Base-by-base conservation (phyloP, 2,797 vertebrate species). In the Atherinosoma microstoma region DNA sequence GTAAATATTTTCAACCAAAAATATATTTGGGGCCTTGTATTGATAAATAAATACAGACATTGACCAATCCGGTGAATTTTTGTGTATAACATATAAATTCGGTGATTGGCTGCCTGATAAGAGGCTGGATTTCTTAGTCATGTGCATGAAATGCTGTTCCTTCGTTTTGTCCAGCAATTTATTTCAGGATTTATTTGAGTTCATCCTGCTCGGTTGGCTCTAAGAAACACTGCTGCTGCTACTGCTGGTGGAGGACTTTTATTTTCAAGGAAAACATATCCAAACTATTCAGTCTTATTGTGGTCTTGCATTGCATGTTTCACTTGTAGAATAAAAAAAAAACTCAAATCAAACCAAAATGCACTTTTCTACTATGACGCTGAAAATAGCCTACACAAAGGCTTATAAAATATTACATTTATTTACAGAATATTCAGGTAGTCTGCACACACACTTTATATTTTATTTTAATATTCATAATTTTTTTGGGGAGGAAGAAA, bases 121-220 rank as follows among this genome's bases (percentile, higher is more conserved):
- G 76, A 83, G 76, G 78, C 82, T 83, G 82, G 61, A 76, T 80
- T 84, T 53, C 71, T 79, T 81, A 13, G 64, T 64, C 56, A 4
- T 58, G 59, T 61, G 47, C 57, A 61, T 29, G 13, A 58, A 69
- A 47, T 22, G 20, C 18, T 57, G 11, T 34, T 64, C 73, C 16
- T 53, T 59, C 49, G 34, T 16, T 30, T 15, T 38, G 36, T 15
- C 12, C 13, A 40, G 16, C 40, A 42, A 42, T 18, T 4, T 42
- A n/a, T 38, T 40, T 22, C 53, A 20, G n/a, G 24, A 61, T 12
- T 36, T 51, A 12, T 51, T 9, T 54, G 24, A 53, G 22, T 12
- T 54, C 27, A 54, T 27, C 51, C 60, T 38, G 30, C n/a, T 40
- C 13, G 15, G 4, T 64, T 32, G 53, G 64, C 47, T 63, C 40